phyloP scores from a whole-genome alignment of 2,113 vertebrate species.

The Alectura lathami region DNA sequence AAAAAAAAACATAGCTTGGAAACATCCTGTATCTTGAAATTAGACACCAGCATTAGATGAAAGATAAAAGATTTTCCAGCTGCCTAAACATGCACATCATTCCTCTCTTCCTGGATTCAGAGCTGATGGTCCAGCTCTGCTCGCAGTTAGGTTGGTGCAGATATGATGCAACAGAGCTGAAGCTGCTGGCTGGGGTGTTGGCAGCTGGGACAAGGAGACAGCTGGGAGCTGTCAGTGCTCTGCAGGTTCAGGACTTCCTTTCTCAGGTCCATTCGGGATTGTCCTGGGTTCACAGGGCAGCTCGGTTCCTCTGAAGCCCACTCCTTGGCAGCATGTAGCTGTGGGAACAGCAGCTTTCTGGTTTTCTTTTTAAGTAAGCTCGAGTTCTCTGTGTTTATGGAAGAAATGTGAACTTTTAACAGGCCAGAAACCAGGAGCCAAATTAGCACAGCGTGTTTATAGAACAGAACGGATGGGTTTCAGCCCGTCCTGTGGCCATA shows the following conservation, averaged over 20 bases:
- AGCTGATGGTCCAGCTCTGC: not conserved
- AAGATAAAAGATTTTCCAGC: constrained; percentile 15
- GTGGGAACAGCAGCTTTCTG: not conserved
- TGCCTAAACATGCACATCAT: not conserved
- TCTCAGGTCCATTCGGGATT: too few relatives aligned
- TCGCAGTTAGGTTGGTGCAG: not conserved
- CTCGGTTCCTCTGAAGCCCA: not conserved
- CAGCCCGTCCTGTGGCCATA: not conserved
- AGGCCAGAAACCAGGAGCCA: not conserved
- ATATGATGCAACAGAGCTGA: not conserved
- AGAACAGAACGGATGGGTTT: not conserved
- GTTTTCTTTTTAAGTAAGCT: not conserved
- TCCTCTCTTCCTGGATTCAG: not conserved
- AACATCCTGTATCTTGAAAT: not conserved
- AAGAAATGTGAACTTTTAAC: not conserved
- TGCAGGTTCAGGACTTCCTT: not conserved
- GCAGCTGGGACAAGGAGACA: not conserved
- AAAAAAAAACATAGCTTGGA: not conserved
- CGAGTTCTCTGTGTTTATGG: not conserved
- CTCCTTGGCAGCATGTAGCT: not conserved
- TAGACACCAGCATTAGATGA: not conserved
- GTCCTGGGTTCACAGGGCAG: too few relatives aligned
- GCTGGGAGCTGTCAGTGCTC: not conserved
- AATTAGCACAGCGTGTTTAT: not conserved
- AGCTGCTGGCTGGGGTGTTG: accelerated